Evolutionary conservation across 2,888 invertebrate genomes (phyloP), one percentile per base, ranked within the genome.

Genomic region (Drosophila recens): DNA sequence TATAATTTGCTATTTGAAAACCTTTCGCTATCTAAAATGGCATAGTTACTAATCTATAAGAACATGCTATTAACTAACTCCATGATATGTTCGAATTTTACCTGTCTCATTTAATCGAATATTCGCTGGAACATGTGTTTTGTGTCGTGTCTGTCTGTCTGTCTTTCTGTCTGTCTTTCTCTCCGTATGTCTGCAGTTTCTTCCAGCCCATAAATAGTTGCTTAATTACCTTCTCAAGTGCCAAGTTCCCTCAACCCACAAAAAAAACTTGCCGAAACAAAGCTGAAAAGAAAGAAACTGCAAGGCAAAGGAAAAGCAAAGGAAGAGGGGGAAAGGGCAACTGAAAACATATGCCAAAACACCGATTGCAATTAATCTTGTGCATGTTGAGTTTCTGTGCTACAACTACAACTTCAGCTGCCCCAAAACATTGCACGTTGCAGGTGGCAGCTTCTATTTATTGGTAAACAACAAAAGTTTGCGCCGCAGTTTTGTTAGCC

Each of bases 341-440:
- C 45, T 63, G 57, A 75, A 81, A 90, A 89, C 89, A 90, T 90
- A 89, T 90, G 89, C 88, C 90, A 80, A 87, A 88, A 90, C 84
- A 89, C 89, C 89, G 84, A 89, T 90, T 86, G 90, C 89, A 89
- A 89, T 89, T 89, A 89, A 89, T 89, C 90, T 89, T 87, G 75
- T 82, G 86, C 90, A 80, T 78, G 89, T 86, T 77, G 67, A 68
- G 33, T 61, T 38, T 23, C 38, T 33, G 13, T 45, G 54, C 59
- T 56, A 5, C n/a, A 58, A 33, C 53, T 30, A 30, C 30, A 30
- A 30, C 8, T 30, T 8, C 30, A 8, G 30, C 30, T 30, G 30
- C 30, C 30, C 30, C 30, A 6, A 8, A 8, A 8, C 30, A 8
- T 30, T 30, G 30, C 30, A 30, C 53, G 30, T 52, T 75, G 75